Conservation (phyloP, 2,113 vertebrate genomes). For the Pluvianellus socialis region DNA sequence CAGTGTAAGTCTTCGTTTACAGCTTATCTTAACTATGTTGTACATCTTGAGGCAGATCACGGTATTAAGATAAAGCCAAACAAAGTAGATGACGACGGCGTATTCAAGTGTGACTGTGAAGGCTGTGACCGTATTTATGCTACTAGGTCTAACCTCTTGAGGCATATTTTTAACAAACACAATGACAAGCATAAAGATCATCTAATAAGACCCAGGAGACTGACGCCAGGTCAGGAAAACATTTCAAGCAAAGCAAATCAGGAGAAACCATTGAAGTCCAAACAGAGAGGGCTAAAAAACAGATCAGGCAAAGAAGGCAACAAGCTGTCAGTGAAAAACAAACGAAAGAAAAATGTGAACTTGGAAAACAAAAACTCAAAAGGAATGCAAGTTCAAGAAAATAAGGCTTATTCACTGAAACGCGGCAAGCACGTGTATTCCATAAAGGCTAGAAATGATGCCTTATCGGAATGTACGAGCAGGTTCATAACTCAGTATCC, state of each 20-base stretch:
- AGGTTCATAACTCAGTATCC: slow-evolving; percentile 89
- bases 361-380: slow-evolving; percentile 71
- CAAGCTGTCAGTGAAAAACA: slow-evolving; percentile 79
- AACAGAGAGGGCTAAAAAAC: slow-evolving; percentile 77
- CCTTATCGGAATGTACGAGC: slow-evolving; percentile 88
- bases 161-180: slow-evolving; percentile 95
- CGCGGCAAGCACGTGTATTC: slow-evolving; percentile 78
- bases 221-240: slow-evolving; percentile 80
- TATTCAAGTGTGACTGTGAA: slow-evolving; percentile 91
- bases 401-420: slow-evolving; percentile 77
- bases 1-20: slow-evolving; percentile 85
- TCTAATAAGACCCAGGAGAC: slow-evolving; percentile 83
- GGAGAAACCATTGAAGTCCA: slow-evolving; percentile 76
- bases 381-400: slow-evolving; percentile 68
- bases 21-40: slow-evolving; percentile 82
- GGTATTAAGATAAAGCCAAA: slow-evolving; percentile 77
- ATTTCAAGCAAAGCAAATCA: slow-evolving; percentile 80
- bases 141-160: slow-evolving; percentile 91
- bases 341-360: slow-evolving; percentile 65
- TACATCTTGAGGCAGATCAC: slow-evolving; percentile 87
- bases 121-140: slow-evolving; percentile 93
- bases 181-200: slow-evolving; percentile 88
- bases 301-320: slow-evolving; percentile 82
- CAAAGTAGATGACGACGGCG: slow-evolving; percentile 77
- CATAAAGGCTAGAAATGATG: slow-evolving; percentile 88